A percentile compares a stretch with the other conserved stretches of the same genome.
These are phyloP conservation scores for Rhinichthys osculus DNA, from an alignment of 2,797 vertebrate species.

Conservation along the genomic window DNA sequence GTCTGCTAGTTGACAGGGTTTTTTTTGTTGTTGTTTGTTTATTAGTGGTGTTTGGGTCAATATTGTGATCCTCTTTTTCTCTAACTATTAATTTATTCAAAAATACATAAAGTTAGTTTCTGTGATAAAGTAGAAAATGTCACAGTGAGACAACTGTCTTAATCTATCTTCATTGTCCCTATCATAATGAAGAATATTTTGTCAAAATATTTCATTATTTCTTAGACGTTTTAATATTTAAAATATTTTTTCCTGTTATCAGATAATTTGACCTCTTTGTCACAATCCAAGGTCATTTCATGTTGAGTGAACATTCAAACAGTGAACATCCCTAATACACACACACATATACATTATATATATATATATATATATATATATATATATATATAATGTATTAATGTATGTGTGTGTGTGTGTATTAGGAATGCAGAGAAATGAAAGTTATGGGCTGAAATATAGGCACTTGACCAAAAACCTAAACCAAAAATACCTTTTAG, in stretches of 20 bases:
- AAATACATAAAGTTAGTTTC: not conserved
- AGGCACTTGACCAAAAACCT: no score
- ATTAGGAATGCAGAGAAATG: no score
- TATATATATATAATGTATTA: no score
- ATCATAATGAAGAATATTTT: not conserved
- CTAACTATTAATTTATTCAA: not conserved
- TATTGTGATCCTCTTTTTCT: not conserved
- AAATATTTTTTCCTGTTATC: no score
- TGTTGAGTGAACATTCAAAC: not conserved
- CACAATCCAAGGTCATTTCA: not conserved
- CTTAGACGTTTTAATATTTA: no score
- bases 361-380: no score
- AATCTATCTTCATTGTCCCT: not conserved
- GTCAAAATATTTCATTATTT: not conserved
- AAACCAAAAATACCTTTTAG: no score
- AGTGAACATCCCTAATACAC: no score
- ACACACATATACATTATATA: no score
- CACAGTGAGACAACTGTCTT: not conserved
- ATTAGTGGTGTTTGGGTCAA: slow-evolving; percentile 2
- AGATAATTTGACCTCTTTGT: not conserved
- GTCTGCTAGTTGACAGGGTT: not conserved
- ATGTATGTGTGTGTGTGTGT: no score
- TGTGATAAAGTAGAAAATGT: not conserved
- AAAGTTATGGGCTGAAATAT: no score
- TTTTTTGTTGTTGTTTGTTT: no score